A percentile compares a stretch with the other conserved stretches of the same genome.
Evolutionary conservation across 2,113 vertebrate species (phyloP).

Genomic region (Ictalurus furcatus): DNA sequence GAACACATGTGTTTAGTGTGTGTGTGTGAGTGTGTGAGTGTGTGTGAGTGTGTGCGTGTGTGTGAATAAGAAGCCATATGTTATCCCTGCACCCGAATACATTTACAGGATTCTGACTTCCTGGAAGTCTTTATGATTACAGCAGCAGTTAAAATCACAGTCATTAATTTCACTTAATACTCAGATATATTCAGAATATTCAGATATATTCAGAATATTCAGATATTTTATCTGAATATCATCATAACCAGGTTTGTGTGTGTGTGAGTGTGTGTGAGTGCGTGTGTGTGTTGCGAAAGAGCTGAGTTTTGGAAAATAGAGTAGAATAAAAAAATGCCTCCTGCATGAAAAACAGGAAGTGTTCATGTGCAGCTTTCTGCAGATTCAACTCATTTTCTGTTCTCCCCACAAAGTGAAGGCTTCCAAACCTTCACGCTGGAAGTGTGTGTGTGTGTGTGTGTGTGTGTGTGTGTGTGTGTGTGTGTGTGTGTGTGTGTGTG

Average conservation of each 20-base stretch:
- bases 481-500: neutral
- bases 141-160: neutral
- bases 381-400: conserved; percentile 21
- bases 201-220: no score
- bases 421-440: neutral
- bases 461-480: neutral
- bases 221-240: neutral
- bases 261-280: neutral
- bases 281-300: neutral
- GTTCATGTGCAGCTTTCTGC: conserved; percentile 11
- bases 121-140: neutral
- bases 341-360: conserved; percentile 43
- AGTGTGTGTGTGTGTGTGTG: neutral
- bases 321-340: neutral
- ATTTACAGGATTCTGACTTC: neutral
- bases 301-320: neutral
- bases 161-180: neutral
- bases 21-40: conserved; percentile 12
- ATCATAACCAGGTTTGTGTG: neutral
- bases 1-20: neutral
- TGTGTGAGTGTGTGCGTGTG: neutral
- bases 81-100: neutral
- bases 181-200: no score
- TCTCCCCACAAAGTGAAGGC: neutral
- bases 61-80: neutral